A percentile compares a stretch with the other conserved stretches of the same genome.
phyloP scores from a whole-genome alignment of 2,113 vertebrate genomes.

The Zingel zingel region DNA sequence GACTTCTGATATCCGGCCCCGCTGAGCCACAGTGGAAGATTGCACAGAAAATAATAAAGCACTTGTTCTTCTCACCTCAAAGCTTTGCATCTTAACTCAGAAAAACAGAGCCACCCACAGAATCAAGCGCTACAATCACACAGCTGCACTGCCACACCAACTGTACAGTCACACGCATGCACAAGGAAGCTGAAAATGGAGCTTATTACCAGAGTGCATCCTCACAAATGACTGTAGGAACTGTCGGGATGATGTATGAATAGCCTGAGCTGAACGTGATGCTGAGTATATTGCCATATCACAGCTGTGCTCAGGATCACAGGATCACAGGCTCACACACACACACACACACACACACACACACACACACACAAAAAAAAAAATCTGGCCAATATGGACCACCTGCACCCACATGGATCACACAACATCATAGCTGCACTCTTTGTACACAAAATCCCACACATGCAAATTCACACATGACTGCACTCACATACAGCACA shows the following conservation, averaged over 20 bases:
- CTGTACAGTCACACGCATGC: neutral
- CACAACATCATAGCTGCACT: conserved; percentile 36
- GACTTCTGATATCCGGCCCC: conserved; percentile 42
- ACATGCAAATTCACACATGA: conserved; percentile 3
- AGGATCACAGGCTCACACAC: neutral
- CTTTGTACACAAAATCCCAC: neutral
- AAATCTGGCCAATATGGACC: conserved; percentile 41
- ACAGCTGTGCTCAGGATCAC: conserved; percentile 45
- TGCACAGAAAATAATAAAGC: conserved; percentile 70
- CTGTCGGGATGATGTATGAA: conserved; percentile 59
- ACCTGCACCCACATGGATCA: conserved; percentile 39
- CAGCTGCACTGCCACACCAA: neutral
- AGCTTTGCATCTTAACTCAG: conserved; percentile 58
- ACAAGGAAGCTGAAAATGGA: conserved; percentile 36
- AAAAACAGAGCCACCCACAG: conserved; percentile 48
- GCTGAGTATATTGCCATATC: conserved; percentile 36
- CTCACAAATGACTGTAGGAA: conserved; percentile 53
- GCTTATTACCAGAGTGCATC: conserved; percentile 52
- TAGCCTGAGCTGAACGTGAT: conserved; percentile 44
- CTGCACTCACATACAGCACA: neutral
- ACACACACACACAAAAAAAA: neutral
- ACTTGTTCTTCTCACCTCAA: conserved; percentile 47
- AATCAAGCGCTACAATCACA: neutral
- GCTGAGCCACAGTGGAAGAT: conserved; percentile 64
- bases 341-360: neutral